A percentile compares a stretch with the other conserved stretches of the same genome.
Evolutionary conservation across 2,888 invertebrate species (phyloP).

Genomic region (Morpho achilles): DNA sequence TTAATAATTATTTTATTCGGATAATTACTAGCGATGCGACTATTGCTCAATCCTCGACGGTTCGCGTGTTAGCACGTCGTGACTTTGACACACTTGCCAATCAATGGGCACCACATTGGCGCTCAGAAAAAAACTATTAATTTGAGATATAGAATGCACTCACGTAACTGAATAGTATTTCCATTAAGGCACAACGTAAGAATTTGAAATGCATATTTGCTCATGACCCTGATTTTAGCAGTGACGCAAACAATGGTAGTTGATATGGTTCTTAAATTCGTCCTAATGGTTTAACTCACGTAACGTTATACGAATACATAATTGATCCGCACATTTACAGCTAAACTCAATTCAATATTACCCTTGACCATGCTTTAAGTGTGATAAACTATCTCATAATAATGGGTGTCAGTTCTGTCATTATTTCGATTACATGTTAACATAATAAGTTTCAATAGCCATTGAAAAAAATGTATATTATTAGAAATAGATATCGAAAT

Average conservation of each 20-base stretch:
- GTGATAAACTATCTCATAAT: not conserved
- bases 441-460: no score
- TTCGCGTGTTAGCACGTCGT: constrained; percentile 63
- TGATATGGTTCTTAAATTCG: not conserved
- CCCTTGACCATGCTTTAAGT: no score
- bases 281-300: not conserved
- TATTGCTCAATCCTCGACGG: constrained; percentile 53
- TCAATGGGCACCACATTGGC: constrained; percentile 52
- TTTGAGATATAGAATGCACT: constrained; percentile 14
- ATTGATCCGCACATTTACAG: not conserved
- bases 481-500: no score
- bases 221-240: constrained; percentile 8
- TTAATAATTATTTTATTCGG: no score
- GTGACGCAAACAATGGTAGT: constrained; percentile 1
- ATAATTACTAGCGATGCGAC: constrained; percentile 28
- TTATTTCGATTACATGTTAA: no score
- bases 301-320: not conserved
- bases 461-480: no score
- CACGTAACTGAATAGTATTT: constrained; percentile 11
- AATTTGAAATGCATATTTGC: constrained; percentile 11
- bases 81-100: constrained; percentile 73
- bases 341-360: no score
- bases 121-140: constrained; percentile 21
- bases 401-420: not conserved
- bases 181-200: constrained; percentile 10